Evolutionary conservation across 1,140 invertebrate species (phyloP).

Genomic region (Sycophaga agraensis): DNA sequence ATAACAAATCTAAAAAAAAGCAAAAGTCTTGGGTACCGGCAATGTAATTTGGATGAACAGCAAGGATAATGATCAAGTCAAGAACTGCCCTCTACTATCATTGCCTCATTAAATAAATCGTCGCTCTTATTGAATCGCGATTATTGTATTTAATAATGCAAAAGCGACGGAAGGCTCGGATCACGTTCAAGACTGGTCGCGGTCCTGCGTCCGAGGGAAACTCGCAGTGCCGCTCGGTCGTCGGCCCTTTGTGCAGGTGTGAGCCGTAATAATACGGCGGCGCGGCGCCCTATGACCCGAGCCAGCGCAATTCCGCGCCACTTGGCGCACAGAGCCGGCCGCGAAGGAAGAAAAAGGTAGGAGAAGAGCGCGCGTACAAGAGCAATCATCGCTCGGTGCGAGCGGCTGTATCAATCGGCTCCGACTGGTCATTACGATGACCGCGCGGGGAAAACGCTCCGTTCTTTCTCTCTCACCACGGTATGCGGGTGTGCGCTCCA

Average conservation of each 20-base stretch:
- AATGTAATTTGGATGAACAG: conserved; percentile 2
- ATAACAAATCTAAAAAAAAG: too few relatives aligned
- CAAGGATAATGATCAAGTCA: background rate
- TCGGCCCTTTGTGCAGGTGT: conserved; percentile 46
- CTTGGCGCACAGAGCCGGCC: conserved; percentile 38
- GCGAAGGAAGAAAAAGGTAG: background rate
- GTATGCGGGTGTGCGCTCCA: too few relatives aligned
- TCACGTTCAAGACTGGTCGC: too few relatives aligned
- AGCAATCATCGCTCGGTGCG: conserved; percentile 53
- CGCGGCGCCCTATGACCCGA: conserved; percentile 48
- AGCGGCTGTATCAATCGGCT: conserved; percentile 54
- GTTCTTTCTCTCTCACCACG: background rate
- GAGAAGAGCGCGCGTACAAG: background rate
- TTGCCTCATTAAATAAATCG: conserved; percentile 25
- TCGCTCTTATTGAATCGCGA: conserved; percentile 16
- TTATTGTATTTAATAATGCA: conserved; percentile 31
- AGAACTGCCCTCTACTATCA: conserved; percentile 8
- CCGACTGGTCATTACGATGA: conserved; percentile 47
- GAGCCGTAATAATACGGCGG: conserved; percentile 55
- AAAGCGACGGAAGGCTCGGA: background rate
- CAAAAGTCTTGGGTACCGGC: too few relatives aligned
- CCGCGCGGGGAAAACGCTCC: background rate
- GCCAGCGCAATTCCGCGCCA: background rate
- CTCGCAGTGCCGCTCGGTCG: conserved; percentile 7
- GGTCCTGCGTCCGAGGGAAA: too few relatives aligned